Evolutionary conservation across 2,888 invertebrate genomes (phyloP), one percentile per base, ranked within the genome.

Genomic region (Chorisops tibialis): DNA sequence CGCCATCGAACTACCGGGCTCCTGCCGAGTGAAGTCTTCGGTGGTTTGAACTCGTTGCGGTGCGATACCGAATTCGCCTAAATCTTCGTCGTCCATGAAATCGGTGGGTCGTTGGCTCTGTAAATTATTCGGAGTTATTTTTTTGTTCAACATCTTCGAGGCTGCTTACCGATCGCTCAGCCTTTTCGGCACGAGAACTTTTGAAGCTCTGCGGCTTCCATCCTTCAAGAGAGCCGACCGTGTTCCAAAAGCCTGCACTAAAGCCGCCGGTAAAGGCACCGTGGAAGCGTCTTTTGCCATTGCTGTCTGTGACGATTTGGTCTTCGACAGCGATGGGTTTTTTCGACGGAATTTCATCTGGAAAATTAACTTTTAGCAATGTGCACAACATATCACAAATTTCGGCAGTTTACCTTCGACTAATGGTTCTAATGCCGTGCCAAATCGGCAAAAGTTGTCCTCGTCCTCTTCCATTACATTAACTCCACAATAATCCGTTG

Each of bases 261-360:
- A 98, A 99, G 2, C 85, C 96, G 0, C 99, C 99, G 0, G 98
- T 99, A 74, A 99, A 99, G 0, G 99, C 99, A 6, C 99, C 99
- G 78, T 99, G 99, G 76, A 99, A 99, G 69, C 98, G 80, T 7
- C 94, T 83, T 62, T 91, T 82, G 0, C 97, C 98, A 73, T 92
- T 87, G 30, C 86, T 88, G 76, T 98, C 97, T 52, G 87, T 88
- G 0, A 92, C 97, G 70, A 88, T 86, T 79, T 96, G 95, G 70
- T 98, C 96, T 75, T 90, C 87, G 18, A 89, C 76, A 11, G 86
- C 82, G 45, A 88, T 84, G 24, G 93, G 91, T 69, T 89, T 89
- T 73, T 92, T 93, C 48, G 86, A 82, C 0, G 91, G 89, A 30
- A 91, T 78, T 68, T 87, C 86, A 79, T 93, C 93, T 93, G 69